Evolutionary conservation across 2,888 invertebrate species (phyloP).

Genomic region (Orgyia antiqua): DNA sequence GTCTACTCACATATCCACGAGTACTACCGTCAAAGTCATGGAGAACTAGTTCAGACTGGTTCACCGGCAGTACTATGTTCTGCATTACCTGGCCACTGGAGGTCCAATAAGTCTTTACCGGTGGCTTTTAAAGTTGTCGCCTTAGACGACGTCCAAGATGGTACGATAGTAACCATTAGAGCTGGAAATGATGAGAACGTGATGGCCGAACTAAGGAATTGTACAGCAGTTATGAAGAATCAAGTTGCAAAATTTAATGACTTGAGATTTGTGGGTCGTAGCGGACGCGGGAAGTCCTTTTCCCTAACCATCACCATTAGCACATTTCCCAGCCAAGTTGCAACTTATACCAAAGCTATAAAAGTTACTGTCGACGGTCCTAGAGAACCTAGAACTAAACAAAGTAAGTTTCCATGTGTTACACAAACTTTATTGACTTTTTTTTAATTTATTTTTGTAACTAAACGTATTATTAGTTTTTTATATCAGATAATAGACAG

Average conservation of each 20-base stretch:
- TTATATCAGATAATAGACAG: too few species aligned
- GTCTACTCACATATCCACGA: conserved; percentile 87
- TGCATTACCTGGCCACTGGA: conserved; percentile 95
- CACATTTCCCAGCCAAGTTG: conserved; percentile 87
- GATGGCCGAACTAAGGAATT: conserved; percentile 96
- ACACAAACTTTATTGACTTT: conserved; percentile 4
- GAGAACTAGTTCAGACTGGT: conserved; percentile 95
- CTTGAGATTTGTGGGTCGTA: conserved; percentile 97
- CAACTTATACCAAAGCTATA: conserved; percentile 97
- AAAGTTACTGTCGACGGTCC: conserved; percentile 99
- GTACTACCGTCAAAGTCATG: conserved; percentile 91
- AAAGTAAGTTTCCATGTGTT: conserved; percentile 88
- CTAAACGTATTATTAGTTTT: too few species aligned
- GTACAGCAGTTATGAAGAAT: conserved; percentile 96
- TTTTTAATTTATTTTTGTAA: too few species aligned
- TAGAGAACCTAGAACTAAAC: conserved; percentile 96
- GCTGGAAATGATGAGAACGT: conserved; percentile 99
- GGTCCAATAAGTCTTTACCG: conserved; percentile 97
- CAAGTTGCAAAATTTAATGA: conserved; percentile 99
- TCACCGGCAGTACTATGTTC: conserved; percentile 97
- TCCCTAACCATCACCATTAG: conserved; percentile 96
- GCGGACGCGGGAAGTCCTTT: conserved; percentile 97
- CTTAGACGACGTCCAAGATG: conserved; percentile 95
- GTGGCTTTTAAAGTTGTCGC: conserved; percentile 97
- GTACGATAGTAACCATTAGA: conserved; percentile 94